Evolutionary conservation across 2,888 invertebrate species (phyloP), one percentile per base, ranked within the genome.

Genomic region (Arctia plantaginis): DNA sequence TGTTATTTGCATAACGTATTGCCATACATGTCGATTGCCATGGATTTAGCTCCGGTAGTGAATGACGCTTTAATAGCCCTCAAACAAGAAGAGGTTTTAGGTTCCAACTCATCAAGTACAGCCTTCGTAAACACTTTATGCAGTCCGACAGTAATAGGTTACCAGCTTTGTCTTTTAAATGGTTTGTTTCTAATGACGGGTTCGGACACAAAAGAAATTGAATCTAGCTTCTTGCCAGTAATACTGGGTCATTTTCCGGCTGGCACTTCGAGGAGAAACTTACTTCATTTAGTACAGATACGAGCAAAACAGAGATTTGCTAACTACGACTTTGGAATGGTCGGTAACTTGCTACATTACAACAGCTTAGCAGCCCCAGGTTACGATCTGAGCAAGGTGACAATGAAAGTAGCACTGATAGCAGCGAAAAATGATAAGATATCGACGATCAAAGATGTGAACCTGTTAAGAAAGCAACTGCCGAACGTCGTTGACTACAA

Each of bases 361-460:
- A 81, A 84, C 0, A 81, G 84, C 0, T 27, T 15, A 0, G 47
- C 44, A 1, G 89, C 92, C 0, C 92, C 92, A 0, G 72, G 77
- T 0, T 93, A 93, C 69, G 82, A 91, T 51, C 72, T 93, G 65
- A 80, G 67, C 15, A 88, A 87, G 69, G 84, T 92, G 12, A 90
- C 84, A 0, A 88, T 89, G 84, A 82, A 82, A 0, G 75, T 87
- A 0, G 86, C 86, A 1, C 55, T 92, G 66, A 55, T 91, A 1
- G 87, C 82, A 7, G 90, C 86, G 0, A 76, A 75, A n/a, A 89
- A 90, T 68, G 93, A 93, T 65, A 76, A 77, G 4, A 35, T 91
- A 23, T 86, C 90, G 0, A 84, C 85, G 3, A 47, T 89, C 3
- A 72, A 80, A 39, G 90, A 93, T 66, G 89, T 88, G 0, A 72